phyloP scores from a whole-genome alignment of 2,113 vertebrate genomes.

The Vulpes lagopus region DNA sequence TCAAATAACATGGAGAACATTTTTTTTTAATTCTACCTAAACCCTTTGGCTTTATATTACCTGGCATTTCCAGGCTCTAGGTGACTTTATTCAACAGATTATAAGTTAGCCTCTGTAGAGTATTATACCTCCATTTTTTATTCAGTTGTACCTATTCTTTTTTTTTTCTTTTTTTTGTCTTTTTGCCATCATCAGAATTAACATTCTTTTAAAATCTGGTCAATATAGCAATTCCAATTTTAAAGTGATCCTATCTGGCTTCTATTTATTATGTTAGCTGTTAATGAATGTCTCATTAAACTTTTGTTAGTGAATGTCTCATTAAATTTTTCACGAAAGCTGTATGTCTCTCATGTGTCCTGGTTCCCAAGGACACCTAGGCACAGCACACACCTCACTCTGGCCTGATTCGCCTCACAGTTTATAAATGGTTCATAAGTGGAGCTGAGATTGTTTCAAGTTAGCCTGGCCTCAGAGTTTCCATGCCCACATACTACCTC shows the following conservation, averaged over 20 bases:
- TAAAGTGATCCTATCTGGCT: not conserved
- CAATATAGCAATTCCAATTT: not conserved
- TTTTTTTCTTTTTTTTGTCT: not conserved
- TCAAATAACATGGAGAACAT: not conserved
- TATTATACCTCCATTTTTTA: not conserved
- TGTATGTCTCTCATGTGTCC: not conserved
- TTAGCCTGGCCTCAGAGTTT: not conserved
- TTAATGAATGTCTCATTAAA: conserved; percentile 31
- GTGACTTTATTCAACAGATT: conserved; percentile 7
- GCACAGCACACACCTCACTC: not conserved
- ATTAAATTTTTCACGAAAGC: conserved; percentile 1
- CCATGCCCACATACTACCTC: not conserved
- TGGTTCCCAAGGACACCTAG: not conserved
- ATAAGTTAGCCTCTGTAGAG: not conserved
- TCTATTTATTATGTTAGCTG: not conserved
- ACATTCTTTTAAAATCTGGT: not conserved
- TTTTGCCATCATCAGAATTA: not conserved
- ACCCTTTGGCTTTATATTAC: not conserved
- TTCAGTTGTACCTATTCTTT: not conserved
- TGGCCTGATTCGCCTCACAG: not conserved
- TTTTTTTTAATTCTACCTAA: conserved; percentile 9
- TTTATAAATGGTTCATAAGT: not conserved
- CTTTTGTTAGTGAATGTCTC: conserved; percentile 21
- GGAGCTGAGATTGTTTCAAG: not conserved
- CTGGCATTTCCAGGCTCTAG: not conserved